A percentile compares a stretch with the other conserved stretches of the same genome.
Evolutionary conservation across 2,888 invertebrate species (phyloP).

Genomic region (Shargacucullia verbasci): DNA sequence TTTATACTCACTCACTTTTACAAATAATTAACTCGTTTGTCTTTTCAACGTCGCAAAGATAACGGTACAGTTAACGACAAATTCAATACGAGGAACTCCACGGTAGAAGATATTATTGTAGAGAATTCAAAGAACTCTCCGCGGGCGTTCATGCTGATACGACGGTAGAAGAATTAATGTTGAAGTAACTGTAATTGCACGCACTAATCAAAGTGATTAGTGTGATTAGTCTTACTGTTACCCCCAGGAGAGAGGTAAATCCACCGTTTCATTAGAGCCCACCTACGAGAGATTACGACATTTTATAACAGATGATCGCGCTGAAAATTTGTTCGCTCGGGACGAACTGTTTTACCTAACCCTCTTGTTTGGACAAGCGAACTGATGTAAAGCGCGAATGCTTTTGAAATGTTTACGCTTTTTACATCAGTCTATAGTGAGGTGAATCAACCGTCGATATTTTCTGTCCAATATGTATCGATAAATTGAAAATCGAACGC

Average conservation of each 20-base stretch:
- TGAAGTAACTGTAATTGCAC: constrained; percentile 50
- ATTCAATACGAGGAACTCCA: constrained; percentile 7
- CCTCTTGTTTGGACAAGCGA: constrained; percentile 72
- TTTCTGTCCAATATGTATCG: constrained; percentile 41
- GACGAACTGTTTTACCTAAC: constrained; percentile 64
- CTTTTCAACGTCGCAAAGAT: constrained; percentile 5
- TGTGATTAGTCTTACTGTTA: constrained; percentile 19
- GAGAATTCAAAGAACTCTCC: background rate
- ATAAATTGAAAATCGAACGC: constrained; percentile 33
- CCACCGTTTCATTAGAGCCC: constrained; percentile 55
- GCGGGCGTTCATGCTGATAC: no score
- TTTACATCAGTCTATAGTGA: constrained; percentile 56
- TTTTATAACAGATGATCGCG: constrained; percentile 58
- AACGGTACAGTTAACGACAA: constrained; percentile 4
- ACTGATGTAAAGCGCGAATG: constrained; percentile 69
- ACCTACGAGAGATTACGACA: constrained; percentile 54
- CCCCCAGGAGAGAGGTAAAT: constrained; percentile 45
- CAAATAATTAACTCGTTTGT: constrained; percentile 33
- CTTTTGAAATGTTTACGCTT: constrained; percentile 75
- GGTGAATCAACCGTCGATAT: constrained; percentile 52
- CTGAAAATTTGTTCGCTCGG: constrained; percentile 62
- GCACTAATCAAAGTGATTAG: constrained; percentile 54
- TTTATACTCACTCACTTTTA: constrained; percentile 16
- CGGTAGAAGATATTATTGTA: background rate
- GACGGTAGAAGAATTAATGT: constrained; percentile 5